Conservation (phyloP, 2,888 invertebrate genomes). For the Drosophila robusta region DNA sequence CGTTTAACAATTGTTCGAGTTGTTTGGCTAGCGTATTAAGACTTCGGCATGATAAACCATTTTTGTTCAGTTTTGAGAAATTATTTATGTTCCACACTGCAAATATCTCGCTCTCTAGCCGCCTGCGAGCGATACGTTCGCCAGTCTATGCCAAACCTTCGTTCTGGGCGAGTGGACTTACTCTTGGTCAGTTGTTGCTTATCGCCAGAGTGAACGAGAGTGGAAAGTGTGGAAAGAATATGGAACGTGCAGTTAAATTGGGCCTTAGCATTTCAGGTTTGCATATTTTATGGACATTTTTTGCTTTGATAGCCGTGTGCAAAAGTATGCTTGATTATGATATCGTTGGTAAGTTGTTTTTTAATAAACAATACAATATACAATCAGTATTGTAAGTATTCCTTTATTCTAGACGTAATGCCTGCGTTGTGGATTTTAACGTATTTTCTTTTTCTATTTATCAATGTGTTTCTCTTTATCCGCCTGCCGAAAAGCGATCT, state of each 20-base stretch:
- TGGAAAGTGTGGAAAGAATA: background rate
- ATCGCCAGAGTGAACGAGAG: background rate
- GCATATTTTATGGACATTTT: background rate
- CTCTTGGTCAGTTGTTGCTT: background rate
- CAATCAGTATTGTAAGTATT: background rate
- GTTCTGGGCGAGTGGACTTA: background rate
- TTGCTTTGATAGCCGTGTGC: background rate
- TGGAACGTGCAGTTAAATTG: background rate
- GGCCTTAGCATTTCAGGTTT: background rate
- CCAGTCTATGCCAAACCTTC: constrained; percentile 10
- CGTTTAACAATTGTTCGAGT: background rate
- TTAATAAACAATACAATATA: too few relatives aligned
- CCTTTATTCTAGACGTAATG: constrained; percentile 3
- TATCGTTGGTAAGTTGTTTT: background rate
- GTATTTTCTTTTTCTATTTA: background rate
- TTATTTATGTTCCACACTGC: constrained; percentile 20
- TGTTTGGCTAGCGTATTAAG: constrained; percentile 3
- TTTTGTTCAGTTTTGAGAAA: background rate
- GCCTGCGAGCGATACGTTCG: background rate
- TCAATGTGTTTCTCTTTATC: constrained; percentile 8
- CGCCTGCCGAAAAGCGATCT: constrained; percentile 10
- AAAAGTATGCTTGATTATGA: too few relatives aligned
- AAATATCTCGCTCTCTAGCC: background rate
- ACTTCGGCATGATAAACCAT: background rate
- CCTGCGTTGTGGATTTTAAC: background rate